Base-by-base conservation (phyloP, 2,888 invertebrate species). In the Nephrocerus scutellatus region DNA sequence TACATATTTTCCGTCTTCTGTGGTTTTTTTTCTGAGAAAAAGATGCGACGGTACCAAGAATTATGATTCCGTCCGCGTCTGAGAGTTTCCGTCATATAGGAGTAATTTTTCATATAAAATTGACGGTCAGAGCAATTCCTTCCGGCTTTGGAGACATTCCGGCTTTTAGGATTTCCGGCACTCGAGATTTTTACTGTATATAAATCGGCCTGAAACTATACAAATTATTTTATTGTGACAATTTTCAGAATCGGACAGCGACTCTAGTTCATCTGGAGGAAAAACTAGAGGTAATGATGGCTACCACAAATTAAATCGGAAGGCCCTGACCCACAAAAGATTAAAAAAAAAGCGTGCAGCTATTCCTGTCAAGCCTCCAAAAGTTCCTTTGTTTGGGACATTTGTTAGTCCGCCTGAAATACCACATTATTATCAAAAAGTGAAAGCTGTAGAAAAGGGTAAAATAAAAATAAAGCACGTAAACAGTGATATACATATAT, bases 241-340 rank as follows among this genome's bases (percentile, higher is more conserved):
- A 39, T 85, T 85, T 67, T 87, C 87, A 41, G 91, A 92, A 67
- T 89, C 91, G 6, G 91, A 92, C 67, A 89, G 88, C 53, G 91
- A 91, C 50, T 85, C 64, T 23, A 68, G 68, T 47, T 69, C 68
- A 21, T 66, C 68, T n/a, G 69, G 68, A 48, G 57, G 64, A 38
- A 72, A 78, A 45, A 77, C 79, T 48, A 71, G 76, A 43, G 73
- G 74, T 50, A 79, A 78, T 52, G 72, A 74, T 19, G 57, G 46
- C 34, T 72, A 76, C 55, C 74, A 75, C 35, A 80, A 81, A 66
- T 77, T 77, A 46, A 81, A 77, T 57, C 75, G 79, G 49, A 81
- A 80, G 62, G 72, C 79, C 6, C 75, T 77, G 30, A 75, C 80
- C 13, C 81, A 82, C 59, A 84, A 84, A 61, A 74, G 82, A 59